Percentiles rank a stretch among this genome's conserved stretches.
Evolutionary conservation across 2,888 invertebrate species (phyloP).

Genomic region (Phyllotreta cruciferae): DNA sequence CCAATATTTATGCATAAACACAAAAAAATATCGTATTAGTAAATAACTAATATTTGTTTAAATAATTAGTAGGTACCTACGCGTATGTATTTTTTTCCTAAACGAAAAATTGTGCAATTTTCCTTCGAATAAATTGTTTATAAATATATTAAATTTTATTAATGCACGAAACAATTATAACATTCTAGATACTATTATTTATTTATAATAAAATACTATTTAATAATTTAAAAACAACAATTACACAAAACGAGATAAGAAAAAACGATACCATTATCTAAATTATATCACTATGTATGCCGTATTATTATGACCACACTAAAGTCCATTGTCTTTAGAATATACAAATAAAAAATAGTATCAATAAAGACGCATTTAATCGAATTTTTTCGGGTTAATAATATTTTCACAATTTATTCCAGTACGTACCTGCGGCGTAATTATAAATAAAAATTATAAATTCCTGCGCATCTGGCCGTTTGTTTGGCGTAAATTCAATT

Average conservation of each 20-base stretch:
- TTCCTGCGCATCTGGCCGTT: conserved; percentile 26
- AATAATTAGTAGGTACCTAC: neutral
- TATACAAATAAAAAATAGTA: conserved; percentile 8
- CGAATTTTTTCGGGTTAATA: no score
- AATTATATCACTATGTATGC: conserved; percentile 20
- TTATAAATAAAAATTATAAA: no score
- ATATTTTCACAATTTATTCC: no score
- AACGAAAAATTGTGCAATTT: no score
- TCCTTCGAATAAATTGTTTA: no score
- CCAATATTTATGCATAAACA: conserved; percentile 4
- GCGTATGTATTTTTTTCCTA: no score
- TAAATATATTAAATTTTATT: no score
- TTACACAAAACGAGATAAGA: conserved; percentile 19
- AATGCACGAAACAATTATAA: neutral
- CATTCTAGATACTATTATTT: conserved; percentile 17
- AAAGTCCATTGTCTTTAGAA: conserved; percentile 39
- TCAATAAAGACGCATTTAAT: neutral
- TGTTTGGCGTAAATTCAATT: conserved; percentile 34
- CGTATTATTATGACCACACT: conserved; percentile 33
- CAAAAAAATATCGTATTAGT: neutral
- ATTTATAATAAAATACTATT: conserved; percentile 28
- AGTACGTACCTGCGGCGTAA: no score
- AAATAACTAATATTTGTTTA: conserved; percentile 1
- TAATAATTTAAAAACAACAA: conserved; percentile 29
- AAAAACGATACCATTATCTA: conserved; percentile 20